Base-by-base conservation (phyloP, 2,888 invertebrate species). In the Tipula unca region DNA sequence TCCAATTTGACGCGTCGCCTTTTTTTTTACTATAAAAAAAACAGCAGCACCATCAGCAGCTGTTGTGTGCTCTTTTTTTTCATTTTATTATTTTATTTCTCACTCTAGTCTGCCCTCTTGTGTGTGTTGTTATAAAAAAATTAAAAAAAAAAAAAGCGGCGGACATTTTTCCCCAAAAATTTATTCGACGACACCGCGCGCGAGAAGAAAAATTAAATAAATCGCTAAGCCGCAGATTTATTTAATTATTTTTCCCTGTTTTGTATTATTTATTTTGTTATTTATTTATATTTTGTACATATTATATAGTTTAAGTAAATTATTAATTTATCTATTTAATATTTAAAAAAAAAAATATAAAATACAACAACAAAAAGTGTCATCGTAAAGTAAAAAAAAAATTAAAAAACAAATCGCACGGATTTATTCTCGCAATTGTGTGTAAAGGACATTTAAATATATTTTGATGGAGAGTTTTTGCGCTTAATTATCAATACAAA, bases 341-440 rank as follows among this genome's bases (percentile, higher is more conserved):
- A 35, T 83, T 83, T 83, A 83, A 83, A 83, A 82, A 14, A 29
- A 69, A 85, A 85, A 17, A 17, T 29, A 48, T 69, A 82, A 85
- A 48, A 82, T 42, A 85, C 29, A 39, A 35, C 54, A 36, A 86
- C 84, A 86, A 84, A 87, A 86, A 86, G 82, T 85, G 83, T 86
- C 35, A 86, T 85, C 82, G 85, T 85, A 86, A 86, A 86, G 69
- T 85, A 83, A 84, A 85, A 82, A 84, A 83, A 86, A 83, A 86
- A 35, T 48, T 39, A 35, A 84, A 84, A 84, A 85, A 48, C 54
- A 54, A 85, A 36, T 82, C 8, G 48, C 25, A 69, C 69, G 69
- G 69, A 69, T 69, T 69, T 69, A 54, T 54, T 69, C 69, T 69
- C 69, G 25, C 69, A 5, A 48, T 5, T 25, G 25, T 54, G 54